These are phyloP conservation scores for Caenorhabditis doughertyi DNA, from an alignment of 2,888 invertebrate species.

Conservation along the genomic window DNA sequence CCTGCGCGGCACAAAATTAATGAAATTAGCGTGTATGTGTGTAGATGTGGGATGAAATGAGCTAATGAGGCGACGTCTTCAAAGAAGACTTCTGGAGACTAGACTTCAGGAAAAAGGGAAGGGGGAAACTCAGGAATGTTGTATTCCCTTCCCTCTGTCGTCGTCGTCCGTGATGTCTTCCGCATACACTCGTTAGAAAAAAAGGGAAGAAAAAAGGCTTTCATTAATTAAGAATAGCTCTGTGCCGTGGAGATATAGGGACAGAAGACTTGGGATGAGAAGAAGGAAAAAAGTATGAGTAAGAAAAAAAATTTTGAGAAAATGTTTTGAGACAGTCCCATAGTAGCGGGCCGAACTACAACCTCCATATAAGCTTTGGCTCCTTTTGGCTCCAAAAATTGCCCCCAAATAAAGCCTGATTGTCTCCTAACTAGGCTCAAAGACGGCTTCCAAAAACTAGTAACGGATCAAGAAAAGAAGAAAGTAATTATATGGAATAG, in stretches of 20 bases:
- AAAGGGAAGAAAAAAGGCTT: constrained; percentile 41
- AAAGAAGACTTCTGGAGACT: too few relatives aligned
- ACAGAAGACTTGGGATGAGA: too few relatives aligned
- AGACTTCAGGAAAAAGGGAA: not conserved
- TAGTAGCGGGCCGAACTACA: too few relatives aligned
- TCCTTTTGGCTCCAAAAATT: too few relatives aligned
- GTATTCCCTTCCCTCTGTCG: not conserved
- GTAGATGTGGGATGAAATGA: constrained; percentile 56
- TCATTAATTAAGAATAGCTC: constrained; percentile 58
- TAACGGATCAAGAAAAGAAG: constrained; percentile 25
- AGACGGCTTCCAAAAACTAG: not conserved
- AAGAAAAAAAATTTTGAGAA: constrained; percentile 3
- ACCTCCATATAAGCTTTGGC: too few relatives aligned
- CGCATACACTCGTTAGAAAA: constrained; percentile 51
- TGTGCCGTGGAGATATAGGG: too few relatives aligned
- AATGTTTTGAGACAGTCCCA: not conserved
- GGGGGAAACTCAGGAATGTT: not conserved
- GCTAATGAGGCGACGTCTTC: constrained; percentile 66
- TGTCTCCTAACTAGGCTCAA: not conserved
- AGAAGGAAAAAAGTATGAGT: constrained; percentile 9
- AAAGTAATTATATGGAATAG: constrained; percentile 60
- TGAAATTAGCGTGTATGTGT: constrained; percentile 58
- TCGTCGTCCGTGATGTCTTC: not conserved
- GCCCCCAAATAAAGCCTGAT: too few relatives aligned
- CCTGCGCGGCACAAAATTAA: constrained; percentile 52